Conservation (phyloP, 2,797 vertebrate species). For the Linurgus olivaceus region DNA sequence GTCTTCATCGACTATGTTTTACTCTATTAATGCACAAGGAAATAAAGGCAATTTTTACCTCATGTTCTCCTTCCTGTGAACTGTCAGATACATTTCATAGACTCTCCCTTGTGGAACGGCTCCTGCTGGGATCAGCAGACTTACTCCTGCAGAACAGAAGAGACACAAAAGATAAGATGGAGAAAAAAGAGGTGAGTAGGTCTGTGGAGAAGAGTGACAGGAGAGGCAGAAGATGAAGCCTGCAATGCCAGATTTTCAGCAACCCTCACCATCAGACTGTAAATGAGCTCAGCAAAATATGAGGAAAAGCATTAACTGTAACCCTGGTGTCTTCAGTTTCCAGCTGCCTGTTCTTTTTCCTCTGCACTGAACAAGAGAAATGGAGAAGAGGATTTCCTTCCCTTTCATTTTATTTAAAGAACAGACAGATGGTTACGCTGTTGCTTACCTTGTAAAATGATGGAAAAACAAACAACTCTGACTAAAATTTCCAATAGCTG, state of each 20-base stretch:
- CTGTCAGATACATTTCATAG: constrained; percentile 98
- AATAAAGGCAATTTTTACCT: constrained; percentile 81
- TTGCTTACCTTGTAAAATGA: constrained; percentile 67
- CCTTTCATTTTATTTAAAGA: constrained; percentile 65
- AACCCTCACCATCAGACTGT: background rate
- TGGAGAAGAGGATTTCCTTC: background rate
- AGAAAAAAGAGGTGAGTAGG: background rate
- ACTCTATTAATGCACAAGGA: background rate
- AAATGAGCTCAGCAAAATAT: background rate
- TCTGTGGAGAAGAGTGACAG: background rate
- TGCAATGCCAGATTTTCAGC: background rate
- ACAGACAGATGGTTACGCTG: constrained; percentile 60
- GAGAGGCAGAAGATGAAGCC: background rate
- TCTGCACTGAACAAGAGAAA: background rate
- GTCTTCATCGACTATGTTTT: background rate
- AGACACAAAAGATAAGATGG: constrained; percentile 2
- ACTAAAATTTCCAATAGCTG: constrained; percentile 62
- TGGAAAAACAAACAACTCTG: constrained; percentile 28
- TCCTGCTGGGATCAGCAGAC: constrained; percentile 94
- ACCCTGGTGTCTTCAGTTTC: background rate
- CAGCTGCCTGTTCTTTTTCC: background rate
- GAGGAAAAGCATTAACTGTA: background rate
- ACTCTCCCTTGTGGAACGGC: constrained; percentile 95
- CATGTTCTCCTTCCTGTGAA: constrained; percentile 97
- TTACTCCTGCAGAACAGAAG: constrained; percentile 85